Base-by-base conservation (phyloP, 2,797 vertebrate species). In the Spizella passerina region DNA sequence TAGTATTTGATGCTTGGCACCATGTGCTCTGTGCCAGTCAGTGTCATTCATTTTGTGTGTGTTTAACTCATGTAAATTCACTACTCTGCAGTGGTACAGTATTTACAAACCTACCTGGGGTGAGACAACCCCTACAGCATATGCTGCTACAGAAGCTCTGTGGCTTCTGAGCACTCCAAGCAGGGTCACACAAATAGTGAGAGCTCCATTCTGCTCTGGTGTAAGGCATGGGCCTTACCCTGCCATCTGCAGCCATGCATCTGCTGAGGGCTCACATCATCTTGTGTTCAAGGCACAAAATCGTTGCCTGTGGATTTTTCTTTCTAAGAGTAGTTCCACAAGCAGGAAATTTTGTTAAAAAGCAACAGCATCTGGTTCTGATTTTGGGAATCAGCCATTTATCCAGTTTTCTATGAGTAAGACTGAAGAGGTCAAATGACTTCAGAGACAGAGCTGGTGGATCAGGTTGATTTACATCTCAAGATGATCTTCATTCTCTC, bases 281-380 rank as follows among this genome's bases (percentile, higher is more conserved):
- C 23, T 59, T 14, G 1, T 14, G 8, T 83, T 81, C 34, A 64
- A 87, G 23, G 16, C 52, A 83, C 38, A 59, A 60, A 72, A 50
- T 50, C 2, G 0, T 36, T 57, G 46, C 14, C 32, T 43, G 50
- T 34, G 79, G 32, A 87, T 69, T 73, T 83, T 91, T 80, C 21
- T 41, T 70, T 47, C 26, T 47, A 44, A 80, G 23, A 56, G 20
- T 21, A 36, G 36, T 52, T 77, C 27, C 39, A 52, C 2, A 3
- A 52, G 44, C 23, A 65, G 30, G 26, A 79, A 83, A 46, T 76
- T 84, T 66, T 64, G 56, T 15, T 82, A 49, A 92, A 78, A 71
- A 10, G 5, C 43, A 81, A 29, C 65, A 91, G 59, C 76, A 93
- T 87, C 84, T 95, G 93, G 32, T 93, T 94, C 79, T 86, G 50